These are phyloP conservation scores for Arctocebus calabarensis DNA, from an alignment of 2,797 vertebrate species.

Conservation along the genomic window DNA sequence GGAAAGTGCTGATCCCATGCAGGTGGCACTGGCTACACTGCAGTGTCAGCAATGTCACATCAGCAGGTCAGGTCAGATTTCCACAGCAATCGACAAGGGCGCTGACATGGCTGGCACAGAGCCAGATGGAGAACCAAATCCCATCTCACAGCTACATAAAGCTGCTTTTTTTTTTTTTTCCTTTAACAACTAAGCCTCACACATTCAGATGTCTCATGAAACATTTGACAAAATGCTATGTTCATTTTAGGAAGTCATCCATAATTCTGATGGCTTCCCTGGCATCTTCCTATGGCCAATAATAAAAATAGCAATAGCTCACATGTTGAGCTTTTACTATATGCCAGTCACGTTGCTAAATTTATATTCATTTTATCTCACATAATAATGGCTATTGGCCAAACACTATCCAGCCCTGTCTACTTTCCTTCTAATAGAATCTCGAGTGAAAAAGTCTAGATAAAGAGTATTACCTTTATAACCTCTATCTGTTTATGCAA, in stretches of 20 bases:
- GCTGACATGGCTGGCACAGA: slow-evolving; percentile 18
- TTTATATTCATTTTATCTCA: slow-evolving; percentile 58
- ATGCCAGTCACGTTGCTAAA: background rate
- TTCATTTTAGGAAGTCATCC: slow-evolving; percentile 57
- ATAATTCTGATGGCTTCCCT: slow-evolving; percentile 32
- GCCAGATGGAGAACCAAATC: slow-evolving; percentile 49
- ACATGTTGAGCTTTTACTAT: slow-evolving; percentile 52
- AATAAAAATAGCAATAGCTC: slow-evolving; percentile 40
- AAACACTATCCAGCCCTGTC: slow-evolving; percentile 71
- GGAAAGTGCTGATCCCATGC: slow-evolving; percentile 61
- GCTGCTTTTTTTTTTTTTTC: slow-evolving; percentile 54
- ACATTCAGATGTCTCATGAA: slow-evolving; percentile 54
- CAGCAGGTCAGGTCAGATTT: slow-evolving; percentile 55
- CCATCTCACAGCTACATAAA: slow-evolving; percentile 31
- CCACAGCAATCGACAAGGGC: background rate
- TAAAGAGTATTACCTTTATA: slow-evolving; percentile 80
- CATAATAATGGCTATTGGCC: slow-evolving; percentile 64
- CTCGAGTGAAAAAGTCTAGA: slow-evolving; percentile 76
- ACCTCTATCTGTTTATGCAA: slow-evolving; percentile 81
- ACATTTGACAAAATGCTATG: slow-evolving; percentile 71
- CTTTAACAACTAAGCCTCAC: background rate
- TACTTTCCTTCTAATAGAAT: slow-evolving; percentile 76
- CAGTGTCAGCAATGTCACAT: slow-evolving; percentile 58
- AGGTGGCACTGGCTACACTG: background rate
- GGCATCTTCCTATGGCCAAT: background rate